Evolutionary conservation across 1,140 invertebrate species (phyloP), one percentile per base, ranked within the genome.

Genomic region (Zaprionus lachaisei): DNA sequence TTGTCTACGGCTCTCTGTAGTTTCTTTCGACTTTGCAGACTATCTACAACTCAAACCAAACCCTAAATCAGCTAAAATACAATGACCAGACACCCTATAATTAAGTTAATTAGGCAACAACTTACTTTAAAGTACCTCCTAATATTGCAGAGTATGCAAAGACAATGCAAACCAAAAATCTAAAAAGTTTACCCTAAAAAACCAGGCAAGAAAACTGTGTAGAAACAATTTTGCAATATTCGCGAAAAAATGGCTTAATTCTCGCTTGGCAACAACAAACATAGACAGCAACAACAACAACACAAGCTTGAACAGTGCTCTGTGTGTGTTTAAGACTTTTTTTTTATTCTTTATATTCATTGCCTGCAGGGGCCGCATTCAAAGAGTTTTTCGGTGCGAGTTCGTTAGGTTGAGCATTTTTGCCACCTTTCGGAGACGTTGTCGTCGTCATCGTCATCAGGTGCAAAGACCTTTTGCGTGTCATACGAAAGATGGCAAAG

Each of bases 381-480:
- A 34, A 56, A 64, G 68, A 64, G 47, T 58, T 79, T 38, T 63
- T 72, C 15, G 44, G 14, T 54, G 65, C 34, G 47, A 67, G 77
- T 62, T 51, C 63, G 60, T 72, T 66, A 69, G 61, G 72, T 75
- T 75, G 68, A 64, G 51, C 57, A 28, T 58, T 64, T 54, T 69
- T 57, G 51, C 58, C 73, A 66, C 67, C 72, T 81, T 78, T 60
- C 31, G 47, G 20, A 20, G 47, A 51, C 55, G 41, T 17, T n/a
- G 15, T 41, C 38, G 68, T 81, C 67, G 68, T 80, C 81, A 7
- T 44, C 41, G 68, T 79, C 67, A 71, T 81, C 81, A 87, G 73
- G 84, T 87, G 84, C 84, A 87, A 87, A 89, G 84, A 87, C 84
- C 84, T 87, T 76, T 87, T 71, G 84, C 84, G 84, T 87, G 84